Evolutionary conservation across 2,113 vertebrate genomes (phyloP).

Genomic region (Sorex araneus): DNA sequence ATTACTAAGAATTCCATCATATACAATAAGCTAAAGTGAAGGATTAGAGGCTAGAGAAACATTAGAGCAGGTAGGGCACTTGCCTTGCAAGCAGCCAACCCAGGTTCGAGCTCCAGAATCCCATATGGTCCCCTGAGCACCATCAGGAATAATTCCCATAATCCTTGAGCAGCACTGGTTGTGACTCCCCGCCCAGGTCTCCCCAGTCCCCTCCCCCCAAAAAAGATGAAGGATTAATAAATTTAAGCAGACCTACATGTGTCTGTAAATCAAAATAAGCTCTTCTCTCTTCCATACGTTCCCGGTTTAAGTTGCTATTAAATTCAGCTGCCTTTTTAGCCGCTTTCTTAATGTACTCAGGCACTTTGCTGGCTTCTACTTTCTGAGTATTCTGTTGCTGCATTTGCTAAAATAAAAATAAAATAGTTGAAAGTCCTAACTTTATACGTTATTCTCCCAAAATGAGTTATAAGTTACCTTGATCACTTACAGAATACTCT

Average conservation of each 20-base stretch:
- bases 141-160: too few species aligned
- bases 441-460: background rate
- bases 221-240: background rate
- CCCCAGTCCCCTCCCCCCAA: too few species aligned
- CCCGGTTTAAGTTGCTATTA: slow-evolving; percentile 98
- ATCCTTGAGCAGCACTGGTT: too few species aligned
- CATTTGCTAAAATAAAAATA: slow-evolving; percentile 93
- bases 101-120: too few species aligned
- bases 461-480: background rate
- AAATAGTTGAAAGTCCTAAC: background rate
- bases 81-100: too few species aligned
- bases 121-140: too few species aligned
- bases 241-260: slow-evolving; percentile 91
- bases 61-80: too few species aligned
- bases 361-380: slow-evolving; percentile 98
- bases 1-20: background rate
- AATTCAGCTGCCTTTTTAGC: slow-evolving; percentile 98
- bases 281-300: slow-evolving; percentile 98
- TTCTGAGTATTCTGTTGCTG: slow-evolving; percentile 98
- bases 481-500: slow-evolving; percentile 96
- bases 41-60: background rate
- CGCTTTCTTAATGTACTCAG: slow-evolving; percentile 99
- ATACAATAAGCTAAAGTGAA: background rate
- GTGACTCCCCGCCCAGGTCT: too few species aligned
- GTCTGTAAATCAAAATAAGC: slow-evolving; percentile 99